Evolutionary conservation across 92 coral and sea anemone species (phyloP), one percentile per base, ranked within the genome.

Genomic region (Ricordea florida): DNA sequence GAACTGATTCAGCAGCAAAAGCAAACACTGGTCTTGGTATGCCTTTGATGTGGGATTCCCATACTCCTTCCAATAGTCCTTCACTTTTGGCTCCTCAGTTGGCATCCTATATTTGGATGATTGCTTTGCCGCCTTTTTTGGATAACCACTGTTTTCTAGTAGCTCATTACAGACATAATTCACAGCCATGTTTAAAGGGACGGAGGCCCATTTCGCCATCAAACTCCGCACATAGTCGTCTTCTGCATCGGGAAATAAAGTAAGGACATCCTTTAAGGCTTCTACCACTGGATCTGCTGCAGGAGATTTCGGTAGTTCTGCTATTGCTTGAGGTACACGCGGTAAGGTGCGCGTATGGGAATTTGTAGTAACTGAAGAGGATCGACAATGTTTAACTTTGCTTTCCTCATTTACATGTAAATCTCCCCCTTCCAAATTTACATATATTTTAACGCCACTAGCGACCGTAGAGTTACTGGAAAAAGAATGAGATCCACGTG

Each of bases 31-130:
- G 0, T 23, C 23, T 10, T 28, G 27, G 41, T 53, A 92, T 9
- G 44, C 27, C 6, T 0, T 13, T 10, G 93, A 66, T 11, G 76
- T 82, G 1, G 5, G 6, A 15, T 60, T 13, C 13, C 84, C 78
- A 57, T 55, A 92, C 5, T 96, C 90, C 48, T 85, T 86, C 15
- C 88, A 66, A 63, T 86, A 96, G 74, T 96, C 91, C 27, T 74
- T 59, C 2, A 30, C 35, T 37, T 38, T 58, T 22, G 36, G 34
- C 22, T n/a, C 32, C 26, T 55, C 27, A 9, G 27, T 42, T 0
- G 57, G 68, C 14, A 26, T 24, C 7, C 46, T 34, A 3, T 45
- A 25, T 74, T 38, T 15, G 34, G 40, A 57, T 25, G 72, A 18
- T 51, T 22, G 32, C 21, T 10, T 10, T 0, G 34, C 48, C 63